Conservation (phyloP, 2,888 invertebrate genomes). For the Timandra comae region DNA sequence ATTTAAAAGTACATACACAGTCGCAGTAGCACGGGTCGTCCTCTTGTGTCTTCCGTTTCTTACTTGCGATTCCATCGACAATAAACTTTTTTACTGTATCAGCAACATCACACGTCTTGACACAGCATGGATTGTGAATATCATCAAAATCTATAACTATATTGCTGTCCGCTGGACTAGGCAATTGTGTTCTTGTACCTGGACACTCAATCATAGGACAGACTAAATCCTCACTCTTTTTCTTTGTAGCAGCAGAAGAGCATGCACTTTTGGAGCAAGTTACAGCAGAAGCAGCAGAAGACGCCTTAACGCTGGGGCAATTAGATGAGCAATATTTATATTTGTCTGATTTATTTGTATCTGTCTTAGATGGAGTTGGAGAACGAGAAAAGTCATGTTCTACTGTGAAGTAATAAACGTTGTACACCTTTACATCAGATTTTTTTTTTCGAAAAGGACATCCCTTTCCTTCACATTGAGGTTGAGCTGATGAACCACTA, state of each 20-base stretch:
- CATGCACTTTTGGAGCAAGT: slow-evolving; percentile 50
- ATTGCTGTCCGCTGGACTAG: slow-evolving; percentile 62
- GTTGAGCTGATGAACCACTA: slow-evolving; percentile 24
- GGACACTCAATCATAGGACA: too few species aligned
- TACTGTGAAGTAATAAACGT: slow-evolving; percentile 63
- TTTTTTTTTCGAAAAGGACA: slow-evolving; percentile 39
- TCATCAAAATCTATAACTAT: slow-evolving; percentile 46
- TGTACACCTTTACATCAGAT: slow-evolving; percentile 28
- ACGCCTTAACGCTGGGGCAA: slow-evolving; percentile 45
- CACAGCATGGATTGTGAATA: slow-evolving; percentile 56
- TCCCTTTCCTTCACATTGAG: slow-evolving; percentile 38
- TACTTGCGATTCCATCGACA: slow-evolving; percentile 35
- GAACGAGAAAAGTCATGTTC: slow-evolving; percentile 52
- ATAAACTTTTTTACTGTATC: slow-evolving; percentile 60
- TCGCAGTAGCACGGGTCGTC: slow-evolving; percentile 59
- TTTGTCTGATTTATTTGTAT: neutral
- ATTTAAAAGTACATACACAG: slow-evolving; percentile 58
- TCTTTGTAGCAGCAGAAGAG: slow-evolving; percentile 18
- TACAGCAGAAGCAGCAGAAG: slow-evolving; percentile 28
- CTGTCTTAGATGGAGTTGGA: too few species aligned
- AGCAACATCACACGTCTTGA: slow-evolving; percentile 53
- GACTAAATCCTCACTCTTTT: slow-evolving; percentile 15
- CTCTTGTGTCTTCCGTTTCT: slow-evolving; percentile 25
- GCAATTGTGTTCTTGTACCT: too few species aligned
- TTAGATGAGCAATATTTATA: slow-evolving; percentile 42